phyloP scores from a whole-genome alignment of 2,113 vertebrate species.

The Chascanopsetta lugubris region DNA sequence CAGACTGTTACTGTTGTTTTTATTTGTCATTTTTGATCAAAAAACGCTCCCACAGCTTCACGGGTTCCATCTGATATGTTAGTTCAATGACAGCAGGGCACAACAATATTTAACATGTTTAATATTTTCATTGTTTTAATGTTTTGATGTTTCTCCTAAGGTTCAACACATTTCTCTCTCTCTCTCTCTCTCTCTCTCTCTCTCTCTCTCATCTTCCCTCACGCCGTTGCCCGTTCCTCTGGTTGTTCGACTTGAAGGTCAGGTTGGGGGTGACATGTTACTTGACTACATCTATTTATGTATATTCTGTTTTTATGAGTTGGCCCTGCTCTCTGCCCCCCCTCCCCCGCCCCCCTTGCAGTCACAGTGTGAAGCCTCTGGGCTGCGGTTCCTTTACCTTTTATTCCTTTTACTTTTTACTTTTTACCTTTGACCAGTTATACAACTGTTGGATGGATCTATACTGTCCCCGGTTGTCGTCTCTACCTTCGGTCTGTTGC shows the following conservation, averaged over 20 bases:
- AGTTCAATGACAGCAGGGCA: no score
- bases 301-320: conserved; percentile 66
- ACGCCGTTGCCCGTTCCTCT: background rate
- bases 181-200: background rate
- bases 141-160: no score
- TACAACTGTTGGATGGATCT: conserved; percentile 13
- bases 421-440: no score
- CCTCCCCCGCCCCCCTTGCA: background rate
- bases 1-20: no score
- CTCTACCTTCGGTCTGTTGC: conserved; percentile 73
- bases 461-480: rapidly evolving
- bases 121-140: background rate
- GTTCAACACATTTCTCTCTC: no score
- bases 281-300: conserved; percentile 65
- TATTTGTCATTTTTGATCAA: no score
- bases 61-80: no score
- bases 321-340: conserved; percentile 1
- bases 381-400: conserved; percentile 28
- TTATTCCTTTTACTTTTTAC: no score
- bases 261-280: conserved; percentile 24
- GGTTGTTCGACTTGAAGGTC: conserved; percentile 61
- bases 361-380: no score
- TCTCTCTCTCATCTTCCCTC: background rate
- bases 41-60: no score
- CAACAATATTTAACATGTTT: no score